Percentiles rank a stretch among this genome's conserved stretches.
phyloP scores from a whole-genome alignment of 2,797 vertebrate genomes.

The Chrosomus eos region DNA sequence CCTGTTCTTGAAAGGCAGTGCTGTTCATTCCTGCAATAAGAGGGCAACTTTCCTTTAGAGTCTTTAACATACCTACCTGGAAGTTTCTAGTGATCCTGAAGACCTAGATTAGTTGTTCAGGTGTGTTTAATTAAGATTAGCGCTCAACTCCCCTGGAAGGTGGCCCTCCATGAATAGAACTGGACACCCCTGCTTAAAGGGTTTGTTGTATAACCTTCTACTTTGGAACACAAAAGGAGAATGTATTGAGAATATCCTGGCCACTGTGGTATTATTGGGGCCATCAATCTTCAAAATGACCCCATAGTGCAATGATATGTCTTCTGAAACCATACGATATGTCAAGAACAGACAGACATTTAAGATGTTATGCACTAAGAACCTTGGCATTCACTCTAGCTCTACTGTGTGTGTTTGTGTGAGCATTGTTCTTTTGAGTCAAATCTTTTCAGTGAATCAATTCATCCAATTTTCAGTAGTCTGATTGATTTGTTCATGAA shows the following conservation, averaged over 20 bases:
- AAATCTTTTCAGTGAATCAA: background rate
- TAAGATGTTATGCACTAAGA: background rate
- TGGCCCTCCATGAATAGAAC: background rate
- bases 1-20: background rate
- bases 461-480: background rate
- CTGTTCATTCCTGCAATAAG: background rate
- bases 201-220: background rate
- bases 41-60: background rate
- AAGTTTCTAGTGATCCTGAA: background rate
- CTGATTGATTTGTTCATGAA: background rate
- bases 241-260: background rate
- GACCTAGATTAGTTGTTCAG: slow-evolving; percentile 5
- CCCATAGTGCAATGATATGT: background rate
- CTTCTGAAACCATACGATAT: background rate
- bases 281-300: background rate
- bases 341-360: background rate
- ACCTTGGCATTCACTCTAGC: background rate
- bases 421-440: background rate
- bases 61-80: background rate
- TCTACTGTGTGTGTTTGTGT: background rate
- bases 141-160: background rate
- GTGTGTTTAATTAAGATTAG: slow-evolving; percentile 29
- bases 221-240: background rate
- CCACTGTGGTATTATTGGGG: background rate
- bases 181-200: background rate